Evolutionary conservation across 2,113 vertebrate genomes (phyloP), one percentile per base, ranked within the genome.

Genomic region (Etheostoma cragini): DNA sequence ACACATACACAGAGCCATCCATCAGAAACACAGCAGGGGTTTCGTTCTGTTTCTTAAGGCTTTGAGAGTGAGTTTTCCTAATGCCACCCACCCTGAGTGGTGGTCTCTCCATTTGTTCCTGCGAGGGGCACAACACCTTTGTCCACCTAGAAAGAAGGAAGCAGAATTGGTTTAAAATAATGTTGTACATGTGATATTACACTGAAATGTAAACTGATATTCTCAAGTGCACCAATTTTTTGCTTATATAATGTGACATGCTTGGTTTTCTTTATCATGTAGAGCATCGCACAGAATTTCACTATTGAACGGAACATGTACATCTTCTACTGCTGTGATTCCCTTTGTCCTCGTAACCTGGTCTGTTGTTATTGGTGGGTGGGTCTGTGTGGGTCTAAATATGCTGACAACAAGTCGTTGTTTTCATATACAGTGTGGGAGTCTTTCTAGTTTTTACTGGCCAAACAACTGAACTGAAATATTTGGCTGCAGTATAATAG

Each of bases 51-150:
- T 14, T 26, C 19, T 4, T 24, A 42, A 66, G 0, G 24, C 38
- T 47, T 13, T 22, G 1, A 47, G 46, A 33, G 5, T 1, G 1
- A 17, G 11, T 21, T 22, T 42, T 26, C 0, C 1, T 57, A 0
- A 52, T 0, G 53, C 8, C 6, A 26, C 77, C n/a, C 95, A 99
- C 98, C 98, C 95, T 99, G 98, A 4, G 98, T 99, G 80, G 98
- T 99, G 80, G 97, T 98, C 95, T 99, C 98, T 42, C 97, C 98
- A 62, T 99, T 95, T 0, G 98, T 99, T 82, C 98, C 98, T 0
- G 98, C 97, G 38, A 99, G 96, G 3, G 98, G 97, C 53, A 99
- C 98, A 0, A 99, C 98, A 21, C 98, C 98, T 91, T 98, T 99
- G 89, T 99, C 98, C 73, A 99, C 98, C 98, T 99, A 89, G 0